Evolutionary conservation across 2,797 vertebrate genomes (phyloP), one percentile per base, ranked within the genome.

Genomic region (Scleropages formosus): DNA sequence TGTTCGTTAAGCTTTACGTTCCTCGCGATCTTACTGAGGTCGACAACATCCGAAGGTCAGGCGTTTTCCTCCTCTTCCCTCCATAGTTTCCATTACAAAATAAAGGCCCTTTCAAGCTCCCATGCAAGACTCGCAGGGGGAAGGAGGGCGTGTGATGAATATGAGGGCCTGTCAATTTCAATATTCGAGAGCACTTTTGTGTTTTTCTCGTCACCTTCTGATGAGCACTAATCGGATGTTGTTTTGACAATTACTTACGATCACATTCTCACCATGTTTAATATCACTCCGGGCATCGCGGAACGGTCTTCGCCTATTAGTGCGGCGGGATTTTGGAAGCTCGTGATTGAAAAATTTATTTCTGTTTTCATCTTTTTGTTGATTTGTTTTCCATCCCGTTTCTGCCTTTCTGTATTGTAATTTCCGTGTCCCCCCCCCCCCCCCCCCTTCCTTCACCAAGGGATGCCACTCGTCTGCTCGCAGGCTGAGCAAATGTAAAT

Each of bases 121-220:
- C 31, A 6, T 2, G 2, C 31, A 6, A 31, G 39, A 6, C 31
- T 39, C 39, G 6, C 31, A 2, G 31, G 31, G 6, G 31, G 39
- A 2, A 39, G 31, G 39, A 2, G 6, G 31, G 31, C 6, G 84
- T 83, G 67, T 16, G 86, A 85, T 84, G 82, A 89, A 88, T 86
- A 87, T 87, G 85, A 87, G 82, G 85, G 84, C 90, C 88, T 87
- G 85, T 81, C 86, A 88, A 88, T 90, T 90, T 90, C 90, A 90
- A 90, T 91, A 90, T 91, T 87, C 88, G 90, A 89, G 86, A 87
- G 84, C 79, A 78, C 83, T 82, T 88, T 89, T 88, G 88, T 87
- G 86, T 88, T 86, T 84, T 67, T 78, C 80, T 84, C 79, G 81
- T 82, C 76, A 79, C 85, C 87, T 84, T 85, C 78, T 72, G 78